Percentiles rank a stretch among this genome's conserved stretches.
Evolutionary conservation across 1,140 invertebrate genomes (phyloP).

Genomic region (Dendroctonus valens): DNA sequence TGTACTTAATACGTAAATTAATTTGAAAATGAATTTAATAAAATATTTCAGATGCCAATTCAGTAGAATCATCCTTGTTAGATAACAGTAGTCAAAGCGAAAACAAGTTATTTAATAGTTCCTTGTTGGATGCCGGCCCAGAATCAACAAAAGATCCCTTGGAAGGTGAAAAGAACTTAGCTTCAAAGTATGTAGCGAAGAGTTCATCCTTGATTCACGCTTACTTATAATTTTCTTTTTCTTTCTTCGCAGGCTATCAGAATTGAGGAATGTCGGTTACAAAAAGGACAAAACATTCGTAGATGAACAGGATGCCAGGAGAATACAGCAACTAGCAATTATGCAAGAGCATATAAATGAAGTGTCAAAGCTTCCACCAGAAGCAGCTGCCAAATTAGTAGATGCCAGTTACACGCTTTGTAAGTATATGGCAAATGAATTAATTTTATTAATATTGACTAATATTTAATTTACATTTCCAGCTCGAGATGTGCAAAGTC

Average conservation of each 20-base stretch:
- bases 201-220: too few relatives aligned
- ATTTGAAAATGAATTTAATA: too few relatives aligned
- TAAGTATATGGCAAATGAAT: constrained; percentile 51
- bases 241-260: constrained; percentile 59
- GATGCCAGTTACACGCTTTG: constrained; percentile 71
- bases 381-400: constrained; percentile 64
- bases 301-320: constrained; percentile 71
- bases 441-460: background rate
- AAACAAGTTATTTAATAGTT: constrained; percentile 31
- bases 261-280: constrained; percentile 71
- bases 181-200: constrained; percentile 27
- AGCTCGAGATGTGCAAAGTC: constrained; percentile 74
- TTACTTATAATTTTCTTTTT: background rate
- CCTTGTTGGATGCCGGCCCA: constrained; percentile 36
- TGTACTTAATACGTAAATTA: too few relatives aligned
- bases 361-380: constrained; percentile 61
- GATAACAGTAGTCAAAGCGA: too few relatives aligned
- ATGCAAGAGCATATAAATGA: constrained; percentile 65
- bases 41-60: too few relatives aligned
- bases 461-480: constrained; percentile 45
- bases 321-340: constrained; percentile 68
- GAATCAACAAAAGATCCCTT: constrained; percentile 41
- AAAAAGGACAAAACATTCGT: constrained; percentile 68
- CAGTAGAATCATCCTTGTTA: too few relatives aligned
- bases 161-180: constrained; percentile 32